A percentile compares a stretch with the other conserved stretches of the same genome.
phyloP scores from a whole-genome alignment of 2,888 invertebrate species.

The Pseudanteris insignis region DNA sequence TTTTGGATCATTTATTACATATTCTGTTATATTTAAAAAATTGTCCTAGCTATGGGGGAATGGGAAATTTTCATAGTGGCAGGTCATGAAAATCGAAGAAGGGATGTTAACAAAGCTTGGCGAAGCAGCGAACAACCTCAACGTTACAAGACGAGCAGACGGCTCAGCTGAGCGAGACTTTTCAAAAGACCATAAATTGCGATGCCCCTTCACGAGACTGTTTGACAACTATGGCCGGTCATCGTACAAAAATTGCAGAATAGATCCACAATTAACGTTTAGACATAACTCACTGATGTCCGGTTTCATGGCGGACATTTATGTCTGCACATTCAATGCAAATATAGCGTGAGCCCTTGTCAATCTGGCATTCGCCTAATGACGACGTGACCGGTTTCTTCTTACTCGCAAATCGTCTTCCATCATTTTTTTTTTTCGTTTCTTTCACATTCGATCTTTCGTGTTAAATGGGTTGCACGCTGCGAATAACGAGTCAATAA shows the following conservation, averaged over 20 bases:
- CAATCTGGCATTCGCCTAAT: constrained; percentile 43
- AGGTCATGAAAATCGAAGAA: no score
- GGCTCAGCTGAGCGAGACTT: constrained; percentile 26
- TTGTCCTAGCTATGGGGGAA: no score
- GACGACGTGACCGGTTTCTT: constrained; percentile 40
- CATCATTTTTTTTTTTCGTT: no score
- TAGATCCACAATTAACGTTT: constrained; percentile 52
- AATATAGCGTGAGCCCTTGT: constrained; percentile 47
- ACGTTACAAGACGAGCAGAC: constrained; percentile 13
- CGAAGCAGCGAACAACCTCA: no score
- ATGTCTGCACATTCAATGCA: constrained; percentile 51
- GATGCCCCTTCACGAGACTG: constrained; percentile 36
- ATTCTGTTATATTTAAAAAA: no score
- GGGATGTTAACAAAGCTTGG: no score
- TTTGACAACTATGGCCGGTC: constrained; percentile 46
- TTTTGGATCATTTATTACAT: no score
- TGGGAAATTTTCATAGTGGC: no score
- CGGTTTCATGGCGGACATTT: constrained; percentile 47
- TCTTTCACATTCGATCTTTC: no score
- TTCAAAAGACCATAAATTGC: constrained; percentile 45
- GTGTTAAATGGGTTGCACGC: no score
- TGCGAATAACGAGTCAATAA: no score
- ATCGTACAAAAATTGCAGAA: constrained; percentile 47
- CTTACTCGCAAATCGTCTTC: constrained; percentile 21
- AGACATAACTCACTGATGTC: constrained; percentile 51